Percentiles rank a stretch among this genome's conserved stretches.
These are phyloP conservation scores for Cataglyphis hispanica DNA, from an alignment of 1,140 invertebrate species.

Conservation along the genomic window DNA sequence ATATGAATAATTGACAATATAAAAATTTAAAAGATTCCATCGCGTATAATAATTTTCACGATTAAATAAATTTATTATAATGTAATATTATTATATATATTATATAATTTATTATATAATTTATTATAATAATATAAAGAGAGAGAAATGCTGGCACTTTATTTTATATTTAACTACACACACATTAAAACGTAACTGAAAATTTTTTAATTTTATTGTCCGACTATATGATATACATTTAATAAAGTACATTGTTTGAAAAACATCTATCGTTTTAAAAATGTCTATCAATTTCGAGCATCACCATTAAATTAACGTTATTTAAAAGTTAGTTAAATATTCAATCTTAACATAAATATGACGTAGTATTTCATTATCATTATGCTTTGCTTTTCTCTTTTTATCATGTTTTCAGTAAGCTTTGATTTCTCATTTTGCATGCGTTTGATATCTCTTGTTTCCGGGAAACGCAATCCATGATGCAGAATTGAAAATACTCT, in stretches of 20 bases:
- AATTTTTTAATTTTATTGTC: constrained; percentile 11
- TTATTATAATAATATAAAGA: too few relatives aligned
- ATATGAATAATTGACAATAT: constrained; percentile 15
- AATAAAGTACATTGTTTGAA: not conserved
- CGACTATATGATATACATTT: not conserved
- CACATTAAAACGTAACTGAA: not conserved
- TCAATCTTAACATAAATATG: not conserved
- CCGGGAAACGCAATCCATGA: constrained; percentile 57
- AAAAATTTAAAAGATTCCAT: constrained; percentile 16
- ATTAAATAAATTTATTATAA: constrained; percentile 34
- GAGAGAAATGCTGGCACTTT: not conserved
- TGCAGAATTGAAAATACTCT: constrained; percentile 52
- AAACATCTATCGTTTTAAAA: not conserved
- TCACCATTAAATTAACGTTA: not conserved
- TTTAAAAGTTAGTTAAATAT: not conserved
- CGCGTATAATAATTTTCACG: not conserved
- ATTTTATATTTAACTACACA: constrained; percentile 1
- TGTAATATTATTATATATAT: too few relatives aligned
- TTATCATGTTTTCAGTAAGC: constrained; percentile 34
- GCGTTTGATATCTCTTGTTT: constrained; percentile 53
- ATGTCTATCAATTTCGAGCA: not conserved
- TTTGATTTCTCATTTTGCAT: constrained; percentile 58
- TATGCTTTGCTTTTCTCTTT: constrained; percentile 20
- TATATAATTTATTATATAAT: constrained; percentile 27
- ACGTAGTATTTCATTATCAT: constrained; percentile 2